Conservation (phyloP, 2,888 invertebrate species). For the Drosophila mayaguana region DNA sequence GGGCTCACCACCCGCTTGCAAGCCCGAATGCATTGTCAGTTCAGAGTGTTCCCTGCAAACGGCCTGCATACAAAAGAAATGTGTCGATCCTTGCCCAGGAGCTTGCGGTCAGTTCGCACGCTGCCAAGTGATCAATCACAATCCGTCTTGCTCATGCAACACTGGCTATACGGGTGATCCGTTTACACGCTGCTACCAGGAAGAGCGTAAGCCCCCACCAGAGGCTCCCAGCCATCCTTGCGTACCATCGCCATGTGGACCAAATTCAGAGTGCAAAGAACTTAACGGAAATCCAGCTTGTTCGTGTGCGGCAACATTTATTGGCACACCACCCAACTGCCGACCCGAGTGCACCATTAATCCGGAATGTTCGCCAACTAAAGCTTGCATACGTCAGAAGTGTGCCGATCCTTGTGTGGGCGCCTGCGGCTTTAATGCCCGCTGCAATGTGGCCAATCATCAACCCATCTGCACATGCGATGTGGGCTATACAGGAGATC, state of each 20-base stretch:
- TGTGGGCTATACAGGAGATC: slow-evolving; percentile 87
- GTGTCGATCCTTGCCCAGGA: slow-evolving; percentile 90
- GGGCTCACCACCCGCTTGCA: slow-evolving; percentile 91
- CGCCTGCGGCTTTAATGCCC: slow-evolving; percentile 89
- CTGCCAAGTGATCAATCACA: slow-evolving; percentile 91
- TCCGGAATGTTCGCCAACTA: slow-evolving; percentile 86
- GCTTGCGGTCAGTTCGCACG: slow-evolving; percentile 90
- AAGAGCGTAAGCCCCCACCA: slow-evolving; percentile 84
- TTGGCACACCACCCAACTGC: slow-evolving; percentile 88
- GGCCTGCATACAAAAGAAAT: slow-evolving; percentile 91
- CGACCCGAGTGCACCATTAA: slow-evolving; percentile 88
- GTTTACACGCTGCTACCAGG: slow-evolving; percentile 88
- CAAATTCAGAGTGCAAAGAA: slow-evolving; percentile 87
- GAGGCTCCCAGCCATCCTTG: slow-evolving; percentile 86
- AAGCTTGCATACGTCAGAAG: slow-evolving; percentile 86
- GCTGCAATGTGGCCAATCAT: slow-evolving; percentile 87
- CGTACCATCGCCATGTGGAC: slow-evolving; percentile 88
- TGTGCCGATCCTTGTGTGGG: slow-evolving; percentile 88
- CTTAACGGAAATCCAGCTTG: slow-evolving; percentile 86
- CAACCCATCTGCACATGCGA: slow-evolving; percentile 86
- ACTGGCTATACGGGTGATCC: slow-evolving; percentile 90
- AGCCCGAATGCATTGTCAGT: slow-evolving; percentile 91
- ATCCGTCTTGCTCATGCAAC: slow-evolving; percentile 91
- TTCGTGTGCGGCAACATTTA: slow-evolving; percentile 87
- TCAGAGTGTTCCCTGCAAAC: slow-evolving; percentile 90